Percentiles rank a stretch among this genome's conserved stretches.
Evolutionary conservation across 53 echinoderm and acorn worm genomes (phyloP).

Genomic region (Zoroaster sp.): DNA sequence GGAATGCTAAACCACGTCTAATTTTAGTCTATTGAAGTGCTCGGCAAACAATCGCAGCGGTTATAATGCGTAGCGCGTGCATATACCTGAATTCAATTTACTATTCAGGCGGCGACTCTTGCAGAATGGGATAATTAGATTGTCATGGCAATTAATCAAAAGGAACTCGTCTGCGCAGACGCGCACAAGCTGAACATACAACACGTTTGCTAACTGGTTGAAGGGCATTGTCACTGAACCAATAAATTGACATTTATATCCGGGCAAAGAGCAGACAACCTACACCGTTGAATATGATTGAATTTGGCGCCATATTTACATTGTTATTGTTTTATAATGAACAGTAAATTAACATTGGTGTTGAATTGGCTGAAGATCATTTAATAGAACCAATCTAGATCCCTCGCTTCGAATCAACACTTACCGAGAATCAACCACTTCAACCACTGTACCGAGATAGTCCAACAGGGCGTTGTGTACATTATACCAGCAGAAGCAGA

Average conservation of each 20-base stretch:
- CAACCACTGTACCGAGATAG: too few species aligned
- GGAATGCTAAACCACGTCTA: neutral
- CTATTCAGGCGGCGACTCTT: neutral
- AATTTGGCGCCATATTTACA: neutral
- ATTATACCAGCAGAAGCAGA: too few species aligned
- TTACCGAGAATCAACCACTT: too few species aligned
- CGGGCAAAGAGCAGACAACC: neutral
- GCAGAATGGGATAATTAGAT: neutral
- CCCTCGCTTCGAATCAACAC: too few species aligned
- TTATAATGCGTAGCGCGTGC: neutral
- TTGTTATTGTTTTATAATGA: too few species aligned
- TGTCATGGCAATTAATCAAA: neutral
- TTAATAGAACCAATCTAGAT: too few species aligned
- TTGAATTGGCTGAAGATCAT: too few species aligned
- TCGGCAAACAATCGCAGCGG: neutral
- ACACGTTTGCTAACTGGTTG: neutral
- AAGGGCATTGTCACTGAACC: neutral
- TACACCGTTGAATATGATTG: neutral
- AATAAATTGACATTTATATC: neutral
- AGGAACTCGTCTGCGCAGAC: neutral
- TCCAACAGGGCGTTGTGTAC: too few species aligned
- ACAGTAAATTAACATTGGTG: neutral
- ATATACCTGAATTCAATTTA: neutral
- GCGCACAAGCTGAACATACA: neutral
- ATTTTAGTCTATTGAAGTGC: neutral